Evolutionary conservation across 35 echinoderm and acorn worm species (phyloP), one percentile per base, ranked within the genome.

Genomic region (Patiria miniata): DNA sequence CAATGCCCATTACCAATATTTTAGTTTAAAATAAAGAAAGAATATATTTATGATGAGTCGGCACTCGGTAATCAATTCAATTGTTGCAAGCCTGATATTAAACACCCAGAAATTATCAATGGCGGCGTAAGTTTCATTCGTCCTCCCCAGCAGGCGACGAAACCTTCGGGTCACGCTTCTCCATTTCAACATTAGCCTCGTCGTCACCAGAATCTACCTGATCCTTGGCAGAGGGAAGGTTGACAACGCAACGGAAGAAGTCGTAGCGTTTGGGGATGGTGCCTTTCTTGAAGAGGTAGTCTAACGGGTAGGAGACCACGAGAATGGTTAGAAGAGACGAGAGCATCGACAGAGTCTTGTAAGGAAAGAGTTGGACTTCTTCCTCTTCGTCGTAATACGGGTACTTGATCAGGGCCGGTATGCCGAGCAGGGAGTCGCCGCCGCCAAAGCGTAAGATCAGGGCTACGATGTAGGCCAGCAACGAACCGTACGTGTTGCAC

Each of bases 401-500:
- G 56, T 97, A 97, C 37, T 79, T 39, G 34, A 97, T 97, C 36
- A 93, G 58, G 12, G 87, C 61, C 0, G 92, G 86, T 30, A 97
- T 22, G 14, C 34, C 65, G 8, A 97, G 87, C n/a, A 77, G 26
- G 6, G 42, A 0, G n/a, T 97, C 95, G 2, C 95, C 95, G 2
- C 95, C 95, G 1, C 91, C 90, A 32, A 97, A n/a, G 18, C 95
- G 86, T 8, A 97, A 69, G 65, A 97, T 60, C 22, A 97, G 80
- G 19, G 91, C 95, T 19, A 97, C 38, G 78, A 97, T 93, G 51
- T 92, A 91, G 18, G 87, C 95, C 3, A 58, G 52, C 22, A 93
- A 32, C 18, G 91, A 93, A 21, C 95, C 95, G 44, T 97, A 97
- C 5, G 87, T 93, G 80, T 97, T 97, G 39, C 87, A 87, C 68